A percentile compares a stretch with the other conserved stretches of the same genome.
Conservation (phyloP, 2,797 vertebrate genomes). For the Xenentodon cancila region DNA sequence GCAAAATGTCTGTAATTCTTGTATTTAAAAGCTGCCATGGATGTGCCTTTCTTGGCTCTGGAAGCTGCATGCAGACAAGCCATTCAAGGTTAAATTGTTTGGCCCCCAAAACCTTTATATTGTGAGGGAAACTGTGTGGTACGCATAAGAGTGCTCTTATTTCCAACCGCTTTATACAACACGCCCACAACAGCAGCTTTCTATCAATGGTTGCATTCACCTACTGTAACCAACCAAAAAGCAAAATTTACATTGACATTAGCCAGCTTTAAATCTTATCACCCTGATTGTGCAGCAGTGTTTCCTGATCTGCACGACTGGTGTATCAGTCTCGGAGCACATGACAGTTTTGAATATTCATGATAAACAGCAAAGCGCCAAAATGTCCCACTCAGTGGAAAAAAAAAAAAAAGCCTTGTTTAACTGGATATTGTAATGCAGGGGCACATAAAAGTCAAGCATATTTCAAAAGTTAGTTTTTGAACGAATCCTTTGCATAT, state of each 20-base stretch:
- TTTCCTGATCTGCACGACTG: conserved; percentile 42
- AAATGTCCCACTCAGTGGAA: conserved; percentile 42
- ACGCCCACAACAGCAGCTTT: conserved; percentile 36
- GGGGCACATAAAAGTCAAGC: conserved; percentile 19
- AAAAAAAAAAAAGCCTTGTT: background rate
- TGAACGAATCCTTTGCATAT: conserved; percentile 11
- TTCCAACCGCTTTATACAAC: conserved; percentile 24
- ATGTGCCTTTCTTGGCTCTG: conserved; percentile 44
- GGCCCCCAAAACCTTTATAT: conserved; percentile 62
- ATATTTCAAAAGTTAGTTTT: conserved; percentile 9
- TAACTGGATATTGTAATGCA: conserved; percentile 29
- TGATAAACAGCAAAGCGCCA: conserved; percentile 49
- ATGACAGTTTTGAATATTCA: conserved; percentile 62
- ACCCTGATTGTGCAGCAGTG: conserved; percentile 12
- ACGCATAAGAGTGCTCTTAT: conserved; percentile 56
- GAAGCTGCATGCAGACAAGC: no score
- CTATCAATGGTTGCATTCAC: conserved; percentile 23
- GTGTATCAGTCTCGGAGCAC: conserved; percentile 43
- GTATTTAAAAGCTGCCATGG: conserved; percentile 42
- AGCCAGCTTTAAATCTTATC: conserved; percentile 31
- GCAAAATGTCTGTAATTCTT: conserved; percentile 38
- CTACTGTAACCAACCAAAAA: conserved; percentile 30
- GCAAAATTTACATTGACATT: conserved; percentile 32
- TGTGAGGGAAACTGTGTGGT: conserved; percentile 49
- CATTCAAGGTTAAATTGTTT: conserved; percentile 40